Evolutionary conservation across 1,140 invertebrate species (phyloP).

Genomic region (Cheumatopsyche charites): DNA sequence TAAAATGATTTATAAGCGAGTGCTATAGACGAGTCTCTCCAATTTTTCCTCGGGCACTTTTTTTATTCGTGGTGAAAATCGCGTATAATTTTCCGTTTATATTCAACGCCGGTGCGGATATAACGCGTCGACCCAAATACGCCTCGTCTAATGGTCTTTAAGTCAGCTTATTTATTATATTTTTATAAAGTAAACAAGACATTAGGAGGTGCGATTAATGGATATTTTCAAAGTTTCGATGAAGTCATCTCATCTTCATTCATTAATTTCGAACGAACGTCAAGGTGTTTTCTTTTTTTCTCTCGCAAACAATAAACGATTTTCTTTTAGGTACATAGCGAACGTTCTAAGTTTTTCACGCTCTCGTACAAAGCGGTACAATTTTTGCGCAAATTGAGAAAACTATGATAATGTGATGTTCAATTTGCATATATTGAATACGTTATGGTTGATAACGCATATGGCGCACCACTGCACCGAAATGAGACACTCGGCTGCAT

Average conservation of each 20-base stretch:
- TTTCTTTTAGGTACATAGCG: too few relatives aligned
- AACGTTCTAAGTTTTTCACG: neutral
- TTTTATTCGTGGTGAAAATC: constrained; percentile 1
- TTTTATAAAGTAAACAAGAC: constrained; percentile 27
- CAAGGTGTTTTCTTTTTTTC: too few relatives aligned
- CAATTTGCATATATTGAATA: constrained; percentile 30
- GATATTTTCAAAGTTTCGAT: neutral
- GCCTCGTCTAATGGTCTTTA: neutral
- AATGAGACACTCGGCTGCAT: neutral
- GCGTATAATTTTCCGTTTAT: constrained; percentile 20
- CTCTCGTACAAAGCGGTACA: neutral
- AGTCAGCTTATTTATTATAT: neutral
- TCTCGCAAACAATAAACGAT: too few relatives aligned
- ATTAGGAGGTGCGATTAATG: constrained; percentile 4
- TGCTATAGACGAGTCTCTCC: too few relatives aligned
- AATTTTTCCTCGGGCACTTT: too few relatives aligned
- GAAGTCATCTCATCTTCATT: too few relatives aligned
- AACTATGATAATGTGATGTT: constrained; percentile 19
- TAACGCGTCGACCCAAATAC: constrained; percentile 1
- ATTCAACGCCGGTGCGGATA: neutral
- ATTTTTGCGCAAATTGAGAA: constrained; percentile 14
- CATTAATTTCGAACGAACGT: too few relatives aligned
- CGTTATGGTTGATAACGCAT: constrained; percentile 22
- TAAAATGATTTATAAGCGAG: too few relatives aligned
- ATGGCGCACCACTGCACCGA: constrained; percentile 11